Evolutionary conservation across 2,888 invertebrate genomes (phyloP).

Genomic region (Chydorus sphaericus): DNA sequence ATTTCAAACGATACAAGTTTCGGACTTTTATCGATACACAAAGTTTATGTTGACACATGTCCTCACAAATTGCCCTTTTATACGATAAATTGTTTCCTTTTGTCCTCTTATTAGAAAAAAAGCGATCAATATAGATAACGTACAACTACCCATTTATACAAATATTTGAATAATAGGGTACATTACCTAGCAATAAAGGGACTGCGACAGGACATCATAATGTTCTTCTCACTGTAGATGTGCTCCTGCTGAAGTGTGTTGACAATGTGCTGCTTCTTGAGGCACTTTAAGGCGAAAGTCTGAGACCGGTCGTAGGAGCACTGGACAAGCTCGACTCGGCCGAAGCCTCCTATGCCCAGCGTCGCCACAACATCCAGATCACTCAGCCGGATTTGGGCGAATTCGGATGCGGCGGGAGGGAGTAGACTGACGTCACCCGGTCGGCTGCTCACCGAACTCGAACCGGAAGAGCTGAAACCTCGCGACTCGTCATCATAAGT

Average conservation of each 20-base stretch:
- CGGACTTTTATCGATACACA: no score
- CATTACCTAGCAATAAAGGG: conserved; percentile 67
- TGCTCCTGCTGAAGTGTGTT: conserved; percentile 79
- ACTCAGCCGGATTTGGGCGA: conserved; percentile 50
- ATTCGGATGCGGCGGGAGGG: conserved; percentile 24
- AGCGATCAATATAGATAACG: no score
- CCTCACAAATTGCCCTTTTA: no score
- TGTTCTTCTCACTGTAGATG: conserved; percentile 71
- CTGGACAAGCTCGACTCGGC: conserved; percentile 62
- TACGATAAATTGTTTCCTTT: no score
- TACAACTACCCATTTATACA: no score
- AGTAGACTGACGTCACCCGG: conserved; percentile 20
- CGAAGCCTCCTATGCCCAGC: conserved; percentile 84
- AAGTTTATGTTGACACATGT: no score
- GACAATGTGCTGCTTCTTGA: conserved; percentile 77
- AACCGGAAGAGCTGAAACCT: conserved; percentile 23
- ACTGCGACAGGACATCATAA: conserved; percentile 55
- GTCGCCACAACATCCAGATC: conserved; percentile 71
- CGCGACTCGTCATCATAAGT: conserved; percentile 53
- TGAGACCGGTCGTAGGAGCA: conserved; percentile 15
- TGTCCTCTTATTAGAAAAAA: no score
- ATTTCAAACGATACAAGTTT: no score
- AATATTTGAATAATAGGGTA: no score
- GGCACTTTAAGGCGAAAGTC: conserved; percentile 67
- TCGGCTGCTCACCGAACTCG: conserved; percentile 29